Conservation (phyloP, 1,140 invertebrate species). For the Aphaenogaster ashmeadi region DNA sequence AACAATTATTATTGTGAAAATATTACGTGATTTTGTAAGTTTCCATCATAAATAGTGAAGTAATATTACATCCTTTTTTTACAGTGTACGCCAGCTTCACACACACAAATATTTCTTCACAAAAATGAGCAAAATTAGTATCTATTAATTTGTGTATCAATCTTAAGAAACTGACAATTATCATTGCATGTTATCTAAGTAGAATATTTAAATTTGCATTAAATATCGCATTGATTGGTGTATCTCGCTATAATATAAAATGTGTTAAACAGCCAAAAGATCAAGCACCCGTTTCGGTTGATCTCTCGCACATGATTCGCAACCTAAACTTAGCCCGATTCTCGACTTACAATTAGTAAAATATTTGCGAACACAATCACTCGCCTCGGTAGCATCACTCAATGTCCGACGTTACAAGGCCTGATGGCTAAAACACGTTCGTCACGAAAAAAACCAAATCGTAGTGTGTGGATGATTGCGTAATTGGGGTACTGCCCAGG, state of each 20-base stretch:
- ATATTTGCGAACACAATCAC: slow-evolving; percentile 84
- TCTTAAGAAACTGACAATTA: not conserved
- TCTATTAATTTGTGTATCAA: not conserved
- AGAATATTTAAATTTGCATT: not conserved
- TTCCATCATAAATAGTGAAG: no score
- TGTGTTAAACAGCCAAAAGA: slow-evolving; percentile 57
- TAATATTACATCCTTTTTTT: no score
- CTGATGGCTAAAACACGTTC: slow-evolving; percentile 80
- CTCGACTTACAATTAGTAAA: slow-evolving; percentile 65
- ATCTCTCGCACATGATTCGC: slow-evolving; percentile 61
- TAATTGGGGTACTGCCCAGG: slow-evolving; percentile 52
- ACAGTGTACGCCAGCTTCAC: no score
- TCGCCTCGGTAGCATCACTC: slow-evolving; percentile 83
- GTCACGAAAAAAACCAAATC: slow-evolving; percentile 68
- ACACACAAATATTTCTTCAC: not conserved
- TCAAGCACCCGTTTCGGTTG: slow-evolving; percentile 44
- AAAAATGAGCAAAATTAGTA: slow-evolving; percentile 5
- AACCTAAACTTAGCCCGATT: slow-evolving; percentile 76
- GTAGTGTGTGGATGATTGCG: slow-evolving; percentile 62
- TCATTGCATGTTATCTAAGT: not conserved
- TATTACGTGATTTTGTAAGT: no score
- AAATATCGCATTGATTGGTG: not conserved
- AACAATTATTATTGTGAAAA: no score
- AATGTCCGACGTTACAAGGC: slow-evolving; percentile 84
- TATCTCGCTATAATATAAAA: not conserved